A percentile compares a stretch with the other conserved stretches of the same genome.
These are phyloP conservation scores for Terrapene triunguis DNA, from an alignment of 2,113 vertebrate species.

Conservation along the genomic window DNA sequence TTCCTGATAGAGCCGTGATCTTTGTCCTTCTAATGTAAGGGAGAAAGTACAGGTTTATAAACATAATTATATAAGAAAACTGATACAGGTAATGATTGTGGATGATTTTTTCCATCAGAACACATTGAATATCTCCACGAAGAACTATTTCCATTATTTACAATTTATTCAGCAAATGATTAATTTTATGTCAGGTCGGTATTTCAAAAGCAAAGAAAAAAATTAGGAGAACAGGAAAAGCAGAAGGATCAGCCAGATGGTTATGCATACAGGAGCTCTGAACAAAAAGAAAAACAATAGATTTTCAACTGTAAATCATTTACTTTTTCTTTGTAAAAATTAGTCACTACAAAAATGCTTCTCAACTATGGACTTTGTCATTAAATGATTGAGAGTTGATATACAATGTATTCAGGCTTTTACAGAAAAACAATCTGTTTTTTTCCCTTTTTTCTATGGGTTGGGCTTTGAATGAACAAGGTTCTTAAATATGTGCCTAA, in stretches of 20 bases:
- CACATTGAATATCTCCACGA: background rate
- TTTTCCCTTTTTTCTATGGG: background rate
- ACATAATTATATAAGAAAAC: background rate
- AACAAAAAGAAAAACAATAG: background rate
- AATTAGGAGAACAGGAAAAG: background rate
- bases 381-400: background rate
- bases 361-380: background rate
- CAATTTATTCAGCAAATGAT: background rate
- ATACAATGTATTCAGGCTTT: background rate
- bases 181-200: background rate
- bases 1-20: background rate
- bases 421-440: background rate
- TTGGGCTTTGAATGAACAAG: background rate
- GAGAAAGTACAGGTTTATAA: background rate
- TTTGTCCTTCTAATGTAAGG: background rate
- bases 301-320: background rate
- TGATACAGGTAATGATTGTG: background rate
- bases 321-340: background rate
- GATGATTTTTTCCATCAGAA: background rate
- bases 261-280: background rate
- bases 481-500: background rate
- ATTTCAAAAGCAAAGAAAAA: background rate
- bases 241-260: fast-evolving
- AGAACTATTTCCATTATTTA: background rate
- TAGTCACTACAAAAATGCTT: background rate